Base-by-base conservation (phyloP, 2,113 vertebrate species). In the Dicaeum eximium region DNA sequence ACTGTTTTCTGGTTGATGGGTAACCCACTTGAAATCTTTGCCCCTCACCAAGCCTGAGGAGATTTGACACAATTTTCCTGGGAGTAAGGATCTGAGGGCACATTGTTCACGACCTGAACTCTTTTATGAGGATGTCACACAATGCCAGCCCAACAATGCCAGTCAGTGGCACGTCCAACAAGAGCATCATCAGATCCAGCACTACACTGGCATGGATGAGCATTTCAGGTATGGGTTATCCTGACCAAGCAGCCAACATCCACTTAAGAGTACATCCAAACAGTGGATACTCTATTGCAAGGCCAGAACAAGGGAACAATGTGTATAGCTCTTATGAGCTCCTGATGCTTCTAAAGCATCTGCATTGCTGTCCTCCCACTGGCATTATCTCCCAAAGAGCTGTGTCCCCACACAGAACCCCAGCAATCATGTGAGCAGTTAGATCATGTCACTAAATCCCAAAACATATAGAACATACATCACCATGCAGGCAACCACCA, bases 401-500 rank as follows among this genome's bases (percentile, higher is more conserved):
- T 45, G 40, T 20, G 2, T 27, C 15, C 42, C 23, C 9, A 54
- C 16, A 15, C 15, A 75, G 45, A 86, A 15, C 19, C 8, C 13
- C 53, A 33, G 57, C 10, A 58, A 9, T 33, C 22, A 47, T 5
- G 22, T 33, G 35, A 80, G 77, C 17, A 57, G 35, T 24, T 24
- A 20, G 25, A 58, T 33, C 25, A 30, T 5, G 14, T 6, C 82
- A 28, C 28, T 38, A 70, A 62, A 78, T 37, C 37, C 19, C 38
- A 3, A 47, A 77, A 86, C 30, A 5, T 6, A 27, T 1, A 0
- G 33, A 35, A 31, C 0, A 0, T 17, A 28, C 0, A 0, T 57
- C 35, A 27, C 31, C 56, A 9, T 2, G 25, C 24, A n/a, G 60
- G 65, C 25, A 70, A 12, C 15, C 6, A 47, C 40, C 37, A 51